Evolutionary conservation across 1,140 invertebrate species (phyloP).

Genomic region (Tetramorium alpestre): DNA sequence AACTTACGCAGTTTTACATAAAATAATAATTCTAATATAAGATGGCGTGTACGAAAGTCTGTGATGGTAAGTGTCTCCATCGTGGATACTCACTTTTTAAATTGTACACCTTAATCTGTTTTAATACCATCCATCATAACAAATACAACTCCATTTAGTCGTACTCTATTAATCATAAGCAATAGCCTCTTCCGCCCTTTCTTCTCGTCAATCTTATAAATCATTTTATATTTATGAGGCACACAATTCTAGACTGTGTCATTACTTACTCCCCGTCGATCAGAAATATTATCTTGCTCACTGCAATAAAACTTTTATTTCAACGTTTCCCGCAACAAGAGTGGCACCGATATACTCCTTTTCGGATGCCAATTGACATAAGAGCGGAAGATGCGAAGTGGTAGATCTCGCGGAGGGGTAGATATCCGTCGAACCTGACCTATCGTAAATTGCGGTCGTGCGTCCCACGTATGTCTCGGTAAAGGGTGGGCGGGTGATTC

Average conservation of each 20-base stretch:
- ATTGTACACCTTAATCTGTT: not conserved
- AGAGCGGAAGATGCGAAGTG: not conserved
- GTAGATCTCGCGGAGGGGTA: not conserved
- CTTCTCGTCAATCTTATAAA: conserved; percentile 21
- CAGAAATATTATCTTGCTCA: not conserved
- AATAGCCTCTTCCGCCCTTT: not conserved
- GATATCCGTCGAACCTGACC: conserved; percentile 68
- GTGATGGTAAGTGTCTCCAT: not conserved
- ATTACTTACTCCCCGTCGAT: conserved; percentile 26
- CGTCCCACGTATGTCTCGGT: conserved; percentile 2
- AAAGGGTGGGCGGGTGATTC: not conserved
- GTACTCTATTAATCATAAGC: conserved; percentile 41
- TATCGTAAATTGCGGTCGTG: conserved; percentile 59
- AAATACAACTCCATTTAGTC: conserved; percentile 6
- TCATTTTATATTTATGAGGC: conserved; percentile 42
- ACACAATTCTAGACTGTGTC: not conserved
- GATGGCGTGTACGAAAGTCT: not conserved
- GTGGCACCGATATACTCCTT: not conserved
- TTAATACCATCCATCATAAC: not conserved
- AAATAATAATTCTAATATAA: not conserved
- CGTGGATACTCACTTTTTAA: not conserved
- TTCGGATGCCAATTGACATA: conserved; percentile 13
- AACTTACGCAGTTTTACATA: not conserved
- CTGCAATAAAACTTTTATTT: conserved; percentile 58
- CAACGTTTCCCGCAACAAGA: not conserved